Evolutionary conservation across 2,888 invertebrate genomes (phyloP).

Genomic region (Dexiosoma caninum): DNA sequence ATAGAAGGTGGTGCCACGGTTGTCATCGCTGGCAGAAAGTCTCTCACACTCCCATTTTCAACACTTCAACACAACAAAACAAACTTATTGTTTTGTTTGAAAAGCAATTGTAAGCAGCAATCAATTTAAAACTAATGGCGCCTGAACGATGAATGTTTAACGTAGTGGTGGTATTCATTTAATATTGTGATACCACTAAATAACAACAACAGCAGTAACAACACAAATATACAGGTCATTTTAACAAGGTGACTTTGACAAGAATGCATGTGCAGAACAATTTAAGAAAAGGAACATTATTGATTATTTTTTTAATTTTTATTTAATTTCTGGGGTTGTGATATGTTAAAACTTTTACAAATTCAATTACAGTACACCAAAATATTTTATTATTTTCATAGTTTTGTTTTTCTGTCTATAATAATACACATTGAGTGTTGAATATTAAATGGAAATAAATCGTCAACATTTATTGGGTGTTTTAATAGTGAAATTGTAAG

Average conservation of each 20-base stretch:
- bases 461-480: background rate
- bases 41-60: background rate
- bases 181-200: too few relatives aligned
- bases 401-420: background rate
- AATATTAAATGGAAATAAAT: background rate
- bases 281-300: slow-evolving; percentile 19
- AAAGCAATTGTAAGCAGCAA: slow-evolving; percentile 31
- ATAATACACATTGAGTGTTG: background rate
- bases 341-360: background rate
- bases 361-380: background rate
- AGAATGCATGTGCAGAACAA: slow-evolving; percentile 42
- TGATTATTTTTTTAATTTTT: slow-evolving; percentile 17
- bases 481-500: background rate
- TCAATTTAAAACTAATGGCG: slow-evolving; percentile 33
- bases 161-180: slow-evolving; percentile 4
- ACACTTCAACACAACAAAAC: background rate
- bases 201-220: background rate
- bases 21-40: too few relatives aligned
- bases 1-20: too few relatives aligned
- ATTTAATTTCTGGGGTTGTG: background rate
- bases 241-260: background rate
- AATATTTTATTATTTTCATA: background rate
- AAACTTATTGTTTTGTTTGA: slow-evolving; percentile 24
- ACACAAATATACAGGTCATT: slow-evolving; percentile 20
- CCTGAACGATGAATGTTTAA: slow-evolving; percentile 22